Conservation (phyloP, 30 jellyfish, hydroid and myxozoan genomes). For the Turritopsis dohrnii region DNA sequence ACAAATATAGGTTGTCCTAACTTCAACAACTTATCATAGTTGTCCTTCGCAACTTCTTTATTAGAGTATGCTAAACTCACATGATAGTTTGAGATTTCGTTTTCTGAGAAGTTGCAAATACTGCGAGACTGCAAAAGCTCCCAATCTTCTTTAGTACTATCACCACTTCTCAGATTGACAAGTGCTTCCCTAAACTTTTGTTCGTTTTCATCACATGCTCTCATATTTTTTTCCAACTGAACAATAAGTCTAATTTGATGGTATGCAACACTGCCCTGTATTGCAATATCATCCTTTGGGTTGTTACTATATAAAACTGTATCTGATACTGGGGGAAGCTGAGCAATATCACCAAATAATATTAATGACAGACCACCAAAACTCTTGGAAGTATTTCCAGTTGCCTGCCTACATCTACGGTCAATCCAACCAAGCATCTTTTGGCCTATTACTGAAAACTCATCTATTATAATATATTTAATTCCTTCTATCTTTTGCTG, state of each 20-base stretch:
- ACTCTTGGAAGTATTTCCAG: background rate
- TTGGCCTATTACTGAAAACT: slow-evolving; percentile 45
- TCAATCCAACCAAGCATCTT: slow-evolving; percentile 34
- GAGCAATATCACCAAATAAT: slow-evolving; percentile 42
- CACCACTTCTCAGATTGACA: slow-evolving; percentile 17
- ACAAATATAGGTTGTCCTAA: background rate
- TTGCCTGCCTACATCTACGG: slow-evolving; percentile 33
- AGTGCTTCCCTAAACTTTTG: background rate
- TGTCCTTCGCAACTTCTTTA: background rate
- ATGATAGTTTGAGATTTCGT: background rate
- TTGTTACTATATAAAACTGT: slow-evolving; percentile 2
- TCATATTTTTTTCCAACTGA: background rate
- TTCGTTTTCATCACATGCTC: slow-evolving; percentile 10
- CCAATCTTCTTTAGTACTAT: slow-evolving; percentile 19
- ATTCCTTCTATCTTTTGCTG: background rate
- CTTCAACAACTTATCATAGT: background rate
- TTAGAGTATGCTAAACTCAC: slow-evolving; percentile 8
- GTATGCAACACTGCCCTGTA: slow-evolving; percentile 28
- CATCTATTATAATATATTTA: slow-evolving; percentile 28
- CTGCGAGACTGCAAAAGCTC: slow-evolving; percentile 1
- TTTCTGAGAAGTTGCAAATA: background rate
- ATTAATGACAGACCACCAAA: slow-evolving; percentile 42
- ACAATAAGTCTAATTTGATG: background rate
- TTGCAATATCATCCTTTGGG: slow-evolving; percentile 27
- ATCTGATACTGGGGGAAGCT: slow-evolving; percentile 50